A percentile compares a stretch with the other conserved stretches of the same genome.
Conservation (phyloP, 2,113 vertebrate genomes). For the Athene cunicularia region DNA sequence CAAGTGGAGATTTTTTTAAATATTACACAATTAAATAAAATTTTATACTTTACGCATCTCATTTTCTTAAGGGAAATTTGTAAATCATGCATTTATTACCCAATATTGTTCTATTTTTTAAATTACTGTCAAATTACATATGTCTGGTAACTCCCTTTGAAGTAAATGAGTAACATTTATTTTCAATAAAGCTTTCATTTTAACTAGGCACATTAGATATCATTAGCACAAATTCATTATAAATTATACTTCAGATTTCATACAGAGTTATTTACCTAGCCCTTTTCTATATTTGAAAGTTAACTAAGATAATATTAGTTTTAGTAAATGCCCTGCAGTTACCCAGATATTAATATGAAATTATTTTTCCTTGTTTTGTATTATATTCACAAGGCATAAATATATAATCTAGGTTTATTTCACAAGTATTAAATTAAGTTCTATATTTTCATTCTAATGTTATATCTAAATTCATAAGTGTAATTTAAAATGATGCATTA, state of each 20-base stretch:
- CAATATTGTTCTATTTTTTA: slow-evolving; percentile 70
- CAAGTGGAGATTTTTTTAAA: not conserved
- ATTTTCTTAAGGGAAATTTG: slow-evolving; percentile 54
- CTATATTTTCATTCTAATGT: slow-evolving; percentile 52
- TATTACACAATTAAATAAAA: not conserved
- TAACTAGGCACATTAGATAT: slow-evolving; percentile 73
- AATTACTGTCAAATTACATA: slow-evolving; percentile 69
- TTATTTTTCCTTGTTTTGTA: slow-evolving; percentile 54
- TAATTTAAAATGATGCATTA: slow-evolving; percentile 67
- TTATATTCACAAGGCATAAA: slow-evolving; percentile 61
- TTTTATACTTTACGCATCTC: not conserved
- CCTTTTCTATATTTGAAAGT: slow-evolving; percentile 72
- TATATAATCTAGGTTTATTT: slow-evolving; percentile 47
- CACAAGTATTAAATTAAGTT: slow-evolving; percentile 55
- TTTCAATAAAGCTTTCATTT: slow-evolving; percentile 76
- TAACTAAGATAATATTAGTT: slow-evolving; percentile 77
- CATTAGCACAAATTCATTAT: slow-evolving; percentile 80
- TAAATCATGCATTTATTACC: slow-evolving; percentile 62
- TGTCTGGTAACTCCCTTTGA: slow-evolving; percentile 72
- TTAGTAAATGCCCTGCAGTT: slow-evolving; percentile 71
- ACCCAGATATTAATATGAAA: slow-evolving; percentile 61
- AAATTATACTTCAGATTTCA: slow-evolving; percentile 76
- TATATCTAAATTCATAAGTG: slow-evolving; percentile 55
- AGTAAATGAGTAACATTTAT: slow-evolving; percentile 79
- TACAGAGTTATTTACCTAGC: slow-evolving; percentile 72